Evolutionary conservation across 1,140 invertebrate species (phyloP), one percentile per base, ranked within the genome.

Genomic region (Pseudobourletiella spinata): DNA sequence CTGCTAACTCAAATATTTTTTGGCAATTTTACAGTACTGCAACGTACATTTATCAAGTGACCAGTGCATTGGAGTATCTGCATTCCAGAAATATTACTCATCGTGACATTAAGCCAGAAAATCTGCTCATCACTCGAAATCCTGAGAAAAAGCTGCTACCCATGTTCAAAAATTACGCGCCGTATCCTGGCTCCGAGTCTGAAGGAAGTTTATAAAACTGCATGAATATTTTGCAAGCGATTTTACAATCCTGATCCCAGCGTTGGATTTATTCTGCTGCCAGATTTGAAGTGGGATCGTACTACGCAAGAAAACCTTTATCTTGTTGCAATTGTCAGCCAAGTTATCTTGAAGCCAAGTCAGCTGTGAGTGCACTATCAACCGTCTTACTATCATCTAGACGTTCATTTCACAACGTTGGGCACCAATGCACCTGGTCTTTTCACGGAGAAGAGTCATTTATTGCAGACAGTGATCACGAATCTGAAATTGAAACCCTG

Each of bases 241-340:
- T n/a, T n/a, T n/a, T n/a, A n/a, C n/a, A n/a, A n/a, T n/a, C n/a
- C n/a, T 14, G 85, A 94, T 76, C 77, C 84, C 29, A 79, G 84
- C 46, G 83, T 74, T 55, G 95, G 95, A 0, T 98, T 98, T 77
- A 79, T 96, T 24, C 73, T 98, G 2, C 62, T 94, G 1, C 91
- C 91, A 1, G 95, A 98, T 77, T 78, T 96, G 50, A 98, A 98
- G 76, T 98, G 95, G 94, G 86, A 95, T 76, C 85, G 87, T 24
- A 77, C 84, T 48, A 81, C 84, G 46, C 72, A 82, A 2, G 84
- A 89, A 60, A 85, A 84, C 26, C 75, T 98, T 0, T 92, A 97
- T 72, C 74, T 95, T 3, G 76, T 94, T 52, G 93, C 88, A 2
- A 84, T 98, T 60, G 79, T 86, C n/a, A n/a, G n/a, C n/a, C n/a